A percentile compares a stretch with the other conserved stretches of the same genome.
These are phyloP conservation scores for Troides helena DNA, from an alignment of 2,888 invertebrate genomes.

Conservation along the genomic window DNA sequence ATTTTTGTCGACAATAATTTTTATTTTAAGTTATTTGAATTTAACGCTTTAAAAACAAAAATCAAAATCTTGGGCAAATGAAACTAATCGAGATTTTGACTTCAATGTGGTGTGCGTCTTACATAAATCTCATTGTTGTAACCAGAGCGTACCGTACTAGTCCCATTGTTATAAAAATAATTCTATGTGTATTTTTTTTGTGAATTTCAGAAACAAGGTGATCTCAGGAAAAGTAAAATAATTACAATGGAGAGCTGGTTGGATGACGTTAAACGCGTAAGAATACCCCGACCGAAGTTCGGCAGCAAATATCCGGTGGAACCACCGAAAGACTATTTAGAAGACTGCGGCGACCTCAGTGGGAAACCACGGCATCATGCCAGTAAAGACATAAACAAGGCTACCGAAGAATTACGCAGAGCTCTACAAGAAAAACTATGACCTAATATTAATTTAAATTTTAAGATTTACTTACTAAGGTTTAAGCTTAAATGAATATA, in stretches of 20 bases:
- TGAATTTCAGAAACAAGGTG: neutral
- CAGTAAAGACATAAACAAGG: slow-evolving; percentile 82
- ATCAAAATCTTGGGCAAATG: too few relatives aligned
- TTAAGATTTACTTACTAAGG: slow-evolving; percentile 5
- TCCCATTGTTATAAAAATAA: neutral
- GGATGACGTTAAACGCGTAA: slow-evolving; percentile 89
- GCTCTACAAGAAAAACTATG: slow-evolving; percentile 89
- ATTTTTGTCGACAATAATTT: neutral
- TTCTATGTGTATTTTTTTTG: neutral
- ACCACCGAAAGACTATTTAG: slow-evolving; percentile 89
- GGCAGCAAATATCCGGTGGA: slow-evolving; percentile 84
- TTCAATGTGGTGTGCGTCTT: too few relatives aligned
- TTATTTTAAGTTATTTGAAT: too few relatives aligned
- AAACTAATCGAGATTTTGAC: too few relatives aligned
- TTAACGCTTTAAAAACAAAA: too few relatives aligned
- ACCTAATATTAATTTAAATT: slow-evolving; percentile 42
- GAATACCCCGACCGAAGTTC: slow-evolving; percentile 92
- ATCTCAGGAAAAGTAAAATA: neutral
- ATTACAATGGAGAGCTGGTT: slow-evolving; percentile 89
- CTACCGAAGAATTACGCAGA: slow-evolving; percentile 87
- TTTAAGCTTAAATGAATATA: too few relatives aligned
- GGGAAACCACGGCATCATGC: slow-evolving; percentile 73
- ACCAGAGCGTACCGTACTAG: too few relatives aligned
- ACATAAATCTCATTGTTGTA: too few relatives aligned
- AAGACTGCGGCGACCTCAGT: slow-evolving; percentile 80